Percentiles rank a stretch among this genome's conserved stretches.
Conservation (phyloP, 2,113 vertebrate genomes). For the Nothocercus nigrocapillus region DNA sequence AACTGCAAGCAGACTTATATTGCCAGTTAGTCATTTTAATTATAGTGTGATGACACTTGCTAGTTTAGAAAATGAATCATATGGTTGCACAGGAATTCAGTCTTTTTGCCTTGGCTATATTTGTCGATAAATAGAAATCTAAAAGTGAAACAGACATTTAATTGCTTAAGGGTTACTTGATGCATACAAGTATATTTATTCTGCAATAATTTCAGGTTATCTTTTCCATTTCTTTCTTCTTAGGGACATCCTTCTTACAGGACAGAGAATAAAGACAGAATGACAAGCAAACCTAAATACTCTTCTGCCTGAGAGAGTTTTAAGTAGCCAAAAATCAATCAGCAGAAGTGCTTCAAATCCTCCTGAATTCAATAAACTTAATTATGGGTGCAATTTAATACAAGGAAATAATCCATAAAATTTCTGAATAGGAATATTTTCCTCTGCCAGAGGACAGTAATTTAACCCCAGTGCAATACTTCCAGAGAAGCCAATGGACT, state of each 20-base stretch:
- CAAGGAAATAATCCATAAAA: not conserved
- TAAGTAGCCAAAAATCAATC: not conserved
- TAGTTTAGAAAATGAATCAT: constrained; percentile 65
- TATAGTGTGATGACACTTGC: constrained; percentile 65
- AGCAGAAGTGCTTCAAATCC: not conserved
- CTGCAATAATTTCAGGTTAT: constrained; percentile 12
- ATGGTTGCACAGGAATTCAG: constrained; percentile 56
- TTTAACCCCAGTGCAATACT: not conserved
- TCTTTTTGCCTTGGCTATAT: constrained; percentile 32
- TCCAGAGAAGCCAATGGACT: constrained; percentile 1
- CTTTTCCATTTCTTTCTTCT: constrained; percentile 12
- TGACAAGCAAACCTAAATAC: constrained; percentile 1
- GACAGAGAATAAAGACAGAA: not conserved
- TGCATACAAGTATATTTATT: constrained; percentile 1
- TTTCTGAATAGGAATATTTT: not conserved
- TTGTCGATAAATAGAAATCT: constrained; percentile 37
- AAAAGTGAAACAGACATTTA: constrained; percentile 49
- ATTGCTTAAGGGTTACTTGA: constrained; percentile 27
- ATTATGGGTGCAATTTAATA: not conserved
- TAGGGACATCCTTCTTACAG: not conserved
- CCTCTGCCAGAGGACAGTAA: not conserved
- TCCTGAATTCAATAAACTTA: not conserved
- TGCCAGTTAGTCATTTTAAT: constrained; percentile 74
- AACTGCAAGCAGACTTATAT: constrained; percentile 37
- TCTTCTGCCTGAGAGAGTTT: not conserved